Conservation (phyloP, 2,113 vertebrate genomes). For the Poecile atricapillus region DNA sequence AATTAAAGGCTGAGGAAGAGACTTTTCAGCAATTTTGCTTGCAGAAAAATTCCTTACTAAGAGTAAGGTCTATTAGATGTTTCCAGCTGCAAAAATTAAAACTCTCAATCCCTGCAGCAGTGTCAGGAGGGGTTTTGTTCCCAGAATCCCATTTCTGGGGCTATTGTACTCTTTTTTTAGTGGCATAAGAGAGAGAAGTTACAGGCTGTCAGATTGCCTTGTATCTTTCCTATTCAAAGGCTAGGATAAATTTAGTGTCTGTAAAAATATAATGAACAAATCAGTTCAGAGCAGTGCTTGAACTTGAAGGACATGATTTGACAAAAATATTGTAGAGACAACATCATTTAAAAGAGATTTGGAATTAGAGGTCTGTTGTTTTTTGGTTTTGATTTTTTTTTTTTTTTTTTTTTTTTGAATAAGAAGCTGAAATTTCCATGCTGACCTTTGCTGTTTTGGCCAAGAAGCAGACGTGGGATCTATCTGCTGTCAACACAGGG, state of each 20-base stretch:
- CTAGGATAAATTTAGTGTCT: neutral
- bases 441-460: neutral
- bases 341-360: neutral
- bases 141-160: neutral
- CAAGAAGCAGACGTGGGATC: neutral
- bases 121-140: neutral
- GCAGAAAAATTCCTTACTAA: neutral
- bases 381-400: neutral
- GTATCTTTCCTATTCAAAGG: neutral
- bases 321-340: neutral
- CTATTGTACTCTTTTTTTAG: neutral
- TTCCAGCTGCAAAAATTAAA: neutral
- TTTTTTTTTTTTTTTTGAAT: neutral
- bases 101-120: neutral
- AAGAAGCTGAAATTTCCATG: neutral
- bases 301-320: neutral
- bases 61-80: neutral
- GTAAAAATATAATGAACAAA: neutral
- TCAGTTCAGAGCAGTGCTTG: neutral
- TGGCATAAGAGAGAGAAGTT: neutral
- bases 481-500: accelerated
- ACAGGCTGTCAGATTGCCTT: neutral
- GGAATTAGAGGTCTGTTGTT: neutral
- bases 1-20: neutral
- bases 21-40: neutral